Evolutionary conservation across 2,797 vertebrate genomes (phyloP).

Genomic region (Sebastes taczanowskii): DNA sequence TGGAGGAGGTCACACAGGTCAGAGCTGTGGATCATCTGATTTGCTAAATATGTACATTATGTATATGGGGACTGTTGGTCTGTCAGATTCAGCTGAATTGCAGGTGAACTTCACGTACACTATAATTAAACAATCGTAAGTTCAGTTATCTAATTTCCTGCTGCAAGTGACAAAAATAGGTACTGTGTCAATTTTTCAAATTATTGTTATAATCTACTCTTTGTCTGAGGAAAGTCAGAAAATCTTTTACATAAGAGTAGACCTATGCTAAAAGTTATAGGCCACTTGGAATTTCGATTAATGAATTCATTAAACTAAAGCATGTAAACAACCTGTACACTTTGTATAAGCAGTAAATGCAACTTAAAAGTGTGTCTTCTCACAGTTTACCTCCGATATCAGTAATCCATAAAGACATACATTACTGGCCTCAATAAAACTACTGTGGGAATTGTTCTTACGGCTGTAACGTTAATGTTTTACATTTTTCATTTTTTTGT

Average conservation of each 20-base stretch:
- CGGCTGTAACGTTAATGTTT: too few relatives aligned
- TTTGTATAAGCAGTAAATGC: background rate
- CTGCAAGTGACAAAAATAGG: background rate
- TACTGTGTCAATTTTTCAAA: background rate
- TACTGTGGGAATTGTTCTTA: background rate
- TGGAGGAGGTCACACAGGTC: background rate
- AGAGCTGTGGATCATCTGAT: background rate
- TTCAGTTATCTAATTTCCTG: background rate
- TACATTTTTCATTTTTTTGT: background rate
- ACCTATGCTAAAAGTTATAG: background rate
- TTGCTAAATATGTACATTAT: background rate
- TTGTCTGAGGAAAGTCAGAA: background rate
- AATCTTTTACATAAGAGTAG: background rate
- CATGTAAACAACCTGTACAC: background rate
- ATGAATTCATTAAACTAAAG: too few relatives aligned
- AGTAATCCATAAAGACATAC: background rate
- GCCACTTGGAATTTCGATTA: background rate
- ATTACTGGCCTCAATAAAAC: background rate
- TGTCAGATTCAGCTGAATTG: background rate
- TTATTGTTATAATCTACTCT: background rate
- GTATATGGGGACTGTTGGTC: background rate
- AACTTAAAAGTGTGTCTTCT: too few relatives aligned
- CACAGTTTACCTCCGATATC: too few relatives aligned
- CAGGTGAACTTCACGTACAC: background rate
- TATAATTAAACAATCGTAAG: background rate